Conservation (phyloP, 2,888 invertebrate genomes). For the Eurytoma californica region DNA sequence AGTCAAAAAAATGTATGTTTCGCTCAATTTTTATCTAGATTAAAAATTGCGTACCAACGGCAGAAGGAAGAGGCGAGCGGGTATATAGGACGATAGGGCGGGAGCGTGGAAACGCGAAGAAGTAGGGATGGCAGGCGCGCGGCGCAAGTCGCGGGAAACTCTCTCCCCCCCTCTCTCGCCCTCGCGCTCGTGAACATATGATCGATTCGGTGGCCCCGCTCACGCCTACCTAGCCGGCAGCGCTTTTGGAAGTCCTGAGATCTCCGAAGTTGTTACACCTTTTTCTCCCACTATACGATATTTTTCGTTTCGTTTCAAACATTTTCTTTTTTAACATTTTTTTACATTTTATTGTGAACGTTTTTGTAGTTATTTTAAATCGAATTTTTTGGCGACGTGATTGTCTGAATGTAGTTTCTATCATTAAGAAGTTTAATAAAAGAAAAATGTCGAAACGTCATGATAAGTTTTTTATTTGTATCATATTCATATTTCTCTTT, state of each 20-base stretch:
- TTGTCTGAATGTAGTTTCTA: no score
- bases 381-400: no score
- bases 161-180: not conserved
- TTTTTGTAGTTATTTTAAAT: no score
- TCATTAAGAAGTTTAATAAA: no score
- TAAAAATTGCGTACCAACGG: not conserved
- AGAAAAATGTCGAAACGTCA: no score
- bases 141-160: not conserved
- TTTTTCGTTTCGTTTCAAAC: no score
- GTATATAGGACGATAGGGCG: constrained; percentile 7
- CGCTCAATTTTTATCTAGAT: not conserved
- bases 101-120: not conserved
- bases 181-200: constrained; percentile 11
- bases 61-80: not conserved
- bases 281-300: no score
- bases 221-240: constrained; percentile 12
- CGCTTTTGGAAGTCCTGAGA: constrained; percentile 2
- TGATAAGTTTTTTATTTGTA: no score
- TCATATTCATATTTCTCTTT: no score
- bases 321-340: no score
- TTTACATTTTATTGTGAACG: no score
- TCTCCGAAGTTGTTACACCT: not conserved
- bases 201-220: constrained; percentile 14
- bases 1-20: not conserved
- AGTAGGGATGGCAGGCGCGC: not conserved